phyloP scores from a whole-genome alignment of 2,797 vertebrate genomes.

The Lithobates sylvaticus region DNA sequence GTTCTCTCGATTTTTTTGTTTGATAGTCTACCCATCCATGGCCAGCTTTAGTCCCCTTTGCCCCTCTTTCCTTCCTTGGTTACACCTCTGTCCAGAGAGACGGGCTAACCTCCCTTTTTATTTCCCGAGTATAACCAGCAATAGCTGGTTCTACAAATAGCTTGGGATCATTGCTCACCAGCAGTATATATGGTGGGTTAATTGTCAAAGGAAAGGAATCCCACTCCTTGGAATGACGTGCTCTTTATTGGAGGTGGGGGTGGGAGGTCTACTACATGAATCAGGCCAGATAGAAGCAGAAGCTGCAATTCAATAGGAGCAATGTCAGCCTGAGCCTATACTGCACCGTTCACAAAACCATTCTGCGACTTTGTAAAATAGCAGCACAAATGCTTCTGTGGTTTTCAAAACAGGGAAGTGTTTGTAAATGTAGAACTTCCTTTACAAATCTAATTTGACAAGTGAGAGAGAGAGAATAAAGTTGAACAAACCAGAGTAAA shows the following conservation, averaged over 20 bases:
- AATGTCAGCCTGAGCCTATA: background rate
- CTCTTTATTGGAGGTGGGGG: conserved; percentile 22
- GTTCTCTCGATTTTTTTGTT: too few relatives aligned
- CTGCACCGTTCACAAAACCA: background rate
- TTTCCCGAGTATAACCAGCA: too few relatives aligned
- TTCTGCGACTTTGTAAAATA: background rate
- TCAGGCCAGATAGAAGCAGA: background rate
- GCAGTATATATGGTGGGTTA: background rate
- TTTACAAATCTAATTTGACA: background rate
- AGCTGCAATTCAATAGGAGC: background rate
- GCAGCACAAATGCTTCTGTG: background rate
- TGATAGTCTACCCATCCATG: too few relatives aligned
- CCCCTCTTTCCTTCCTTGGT: too few relatives aligned
- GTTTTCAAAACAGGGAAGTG: background rate
- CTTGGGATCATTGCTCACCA: background rate
- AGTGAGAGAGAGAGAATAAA: too few relatives aligned
- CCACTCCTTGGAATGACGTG: conserved; percentile 13
- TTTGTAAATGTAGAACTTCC: background rate
- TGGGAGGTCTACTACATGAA: background rate
- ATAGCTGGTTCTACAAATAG: background rate
- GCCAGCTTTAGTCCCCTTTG: too few relatives aligned
- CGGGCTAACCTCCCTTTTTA: too few relatives aligned
- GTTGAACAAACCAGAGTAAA: too few relatives aligned
- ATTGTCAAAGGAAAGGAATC: conserved; percentile 36
- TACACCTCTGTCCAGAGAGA: too few relatives aligned